These are phyloP conservation scores for Apocrypta bakeri DNA, from an alignment of 1,140 invertebrate genomes.

Conservation along the genomic window DNA sequence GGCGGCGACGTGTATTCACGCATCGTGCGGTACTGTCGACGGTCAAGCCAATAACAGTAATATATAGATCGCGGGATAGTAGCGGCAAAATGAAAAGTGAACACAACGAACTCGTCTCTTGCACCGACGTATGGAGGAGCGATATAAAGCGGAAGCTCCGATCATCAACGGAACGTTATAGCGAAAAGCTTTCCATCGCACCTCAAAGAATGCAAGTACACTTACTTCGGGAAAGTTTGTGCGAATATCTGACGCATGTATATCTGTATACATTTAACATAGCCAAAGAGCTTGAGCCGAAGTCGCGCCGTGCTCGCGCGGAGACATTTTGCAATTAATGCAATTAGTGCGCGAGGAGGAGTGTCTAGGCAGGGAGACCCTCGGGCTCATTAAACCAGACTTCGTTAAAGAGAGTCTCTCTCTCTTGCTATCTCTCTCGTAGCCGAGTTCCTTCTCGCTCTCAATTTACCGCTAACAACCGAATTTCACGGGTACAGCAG, in stretches of 20 bases:
- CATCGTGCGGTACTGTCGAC: not conserved
- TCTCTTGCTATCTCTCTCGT: too few species aligned
- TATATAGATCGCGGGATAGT: not conserved
- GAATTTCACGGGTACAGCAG: constrained; percentile 35
- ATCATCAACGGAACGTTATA: too few species aligned
- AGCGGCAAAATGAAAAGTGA: not conserved
- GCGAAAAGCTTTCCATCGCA: too few species aligned
- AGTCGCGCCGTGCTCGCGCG: constrained; percentile 17
- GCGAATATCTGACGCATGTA: not conserved
- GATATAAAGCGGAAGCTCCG: not conserved
- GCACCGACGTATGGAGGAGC: not conserved
- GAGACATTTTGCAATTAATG: constrained; percentile 60
- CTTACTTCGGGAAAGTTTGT: not conserved
- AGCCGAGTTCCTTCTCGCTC: constrained; percentile 36
- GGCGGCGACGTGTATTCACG: not conserved
- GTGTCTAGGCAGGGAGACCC: constrained; percentile 26
- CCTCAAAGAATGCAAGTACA: not conserved
- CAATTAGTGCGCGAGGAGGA: constrained; percentile 50
- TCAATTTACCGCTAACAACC: constrained; percentile 53
- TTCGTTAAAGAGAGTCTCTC: constrained; percentile 52
- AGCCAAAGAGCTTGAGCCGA: not conserved
- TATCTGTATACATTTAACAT: not conserved
- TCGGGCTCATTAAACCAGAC: constrained; percentile 56
- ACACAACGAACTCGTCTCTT: too few species aligned
- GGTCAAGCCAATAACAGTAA: constrained; percentile 7